phyloP scores from a whole-genome alignment of 1,140 invertebrate genomes.

The Hermatobates lingyangjiaoensis region DNA sequence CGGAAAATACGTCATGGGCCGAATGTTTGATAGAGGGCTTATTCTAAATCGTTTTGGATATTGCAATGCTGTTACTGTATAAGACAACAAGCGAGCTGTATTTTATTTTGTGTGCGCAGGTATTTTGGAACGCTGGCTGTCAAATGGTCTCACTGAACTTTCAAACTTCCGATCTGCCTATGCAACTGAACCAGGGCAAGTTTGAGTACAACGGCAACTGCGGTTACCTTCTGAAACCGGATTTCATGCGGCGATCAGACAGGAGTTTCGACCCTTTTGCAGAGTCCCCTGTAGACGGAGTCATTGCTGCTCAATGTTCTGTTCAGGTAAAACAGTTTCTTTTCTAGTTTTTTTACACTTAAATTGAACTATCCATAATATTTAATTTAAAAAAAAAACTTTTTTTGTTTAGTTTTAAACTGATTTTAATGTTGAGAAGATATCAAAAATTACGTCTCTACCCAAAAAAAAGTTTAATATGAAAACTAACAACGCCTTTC shows the following conservation, averaged over 20 bases:
- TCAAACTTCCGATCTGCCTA: constrained; percentile 95
- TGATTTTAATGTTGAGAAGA: too few species aligned
- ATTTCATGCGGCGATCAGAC: constrained; percentile 95
- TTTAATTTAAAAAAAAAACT: too few species aligned
- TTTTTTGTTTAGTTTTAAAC: too few species aligned
- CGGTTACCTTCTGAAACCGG: constrained; percentile 93
- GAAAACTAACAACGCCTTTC: too few species aligned
- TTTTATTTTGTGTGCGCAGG: constrained; percentile 26
- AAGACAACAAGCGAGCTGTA: background rate
- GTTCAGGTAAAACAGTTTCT: constrained; percentile 83
- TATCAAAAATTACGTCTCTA: too few species aligned
- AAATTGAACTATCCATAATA: too few species aligned
- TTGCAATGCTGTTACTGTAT: background rate
- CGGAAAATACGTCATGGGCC: too few species aligned
- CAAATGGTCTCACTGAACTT: constrained; percentile 99
- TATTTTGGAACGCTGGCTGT: constrained; percentile 82
- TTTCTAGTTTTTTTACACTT: too few species aligned
- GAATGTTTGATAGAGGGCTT: too few species aligned
- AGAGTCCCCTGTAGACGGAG: constrained; percentile 96
- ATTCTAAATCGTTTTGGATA: too few species aligned
- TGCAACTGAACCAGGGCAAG: constrained; percentile 99
- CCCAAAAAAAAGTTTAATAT: too few species aligned
- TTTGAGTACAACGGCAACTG: constrained; percentile 97
- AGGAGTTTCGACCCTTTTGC: constrained; percentile 97
- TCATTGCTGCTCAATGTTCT: constrained; percentile 94